These are phyloP conservation scores for Champsocephalus esox DNA, from an alignment of 2,797 vertebrate species.

Conservation along the genomic window DNA sequence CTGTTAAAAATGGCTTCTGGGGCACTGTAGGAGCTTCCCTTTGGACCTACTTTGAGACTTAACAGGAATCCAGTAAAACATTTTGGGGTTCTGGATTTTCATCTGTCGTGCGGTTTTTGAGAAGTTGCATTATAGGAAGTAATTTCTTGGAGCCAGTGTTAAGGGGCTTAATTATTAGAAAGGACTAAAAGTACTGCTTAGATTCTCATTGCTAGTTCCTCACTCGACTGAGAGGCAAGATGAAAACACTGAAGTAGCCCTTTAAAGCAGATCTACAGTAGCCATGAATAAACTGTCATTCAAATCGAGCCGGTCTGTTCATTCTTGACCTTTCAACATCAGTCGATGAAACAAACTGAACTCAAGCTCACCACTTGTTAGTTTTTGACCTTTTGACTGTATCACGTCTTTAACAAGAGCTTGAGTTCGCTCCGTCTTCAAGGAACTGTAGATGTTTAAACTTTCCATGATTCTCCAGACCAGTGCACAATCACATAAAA, in stretches of 20 bases:
- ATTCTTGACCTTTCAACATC: not conserved
- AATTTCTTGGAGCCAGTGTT: not conserved
- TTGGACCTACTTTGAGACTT: not conserved
- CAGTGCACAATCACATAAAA: no score
- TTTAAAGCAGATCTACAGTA: not conserved
- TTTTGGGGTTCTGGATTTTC: no score
- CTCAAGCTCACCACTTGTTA: no score
- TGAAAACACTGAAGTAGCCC: slow-evolving; percentile 1
- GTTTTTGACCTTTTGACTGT: not conserved
- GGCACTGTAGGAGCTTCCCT: not conserved
- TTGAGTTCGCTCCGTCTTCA: not conserved
- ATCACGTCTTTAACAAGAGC: not conserved
- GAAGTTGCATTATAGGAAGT: slow-evolving; percentile 5
- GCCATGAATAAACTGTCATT: not conserved
- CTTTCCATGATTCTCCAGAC: no score
- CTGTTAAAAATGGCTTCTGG: not conserved
- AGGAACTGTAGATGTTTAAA: no score
- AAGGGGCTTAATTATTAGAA: not conserved
- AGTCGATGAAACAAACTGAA: not conserved
- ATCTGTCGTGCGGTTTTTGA: not conserved
- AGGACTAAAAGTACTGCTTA: not conserved
- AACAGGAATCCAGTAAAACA: not conserved
- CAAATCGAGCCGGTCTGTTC: not conserved
- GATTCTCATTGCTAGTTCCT: not conserved
- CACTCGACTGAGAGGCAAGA: not conserved